Evolutionary conservation across 2,113 vertebrate species (phyloP), one percentile per base, ranked within the genome.

Genomic region (Ailuropoda melanoleuca): DNA sequence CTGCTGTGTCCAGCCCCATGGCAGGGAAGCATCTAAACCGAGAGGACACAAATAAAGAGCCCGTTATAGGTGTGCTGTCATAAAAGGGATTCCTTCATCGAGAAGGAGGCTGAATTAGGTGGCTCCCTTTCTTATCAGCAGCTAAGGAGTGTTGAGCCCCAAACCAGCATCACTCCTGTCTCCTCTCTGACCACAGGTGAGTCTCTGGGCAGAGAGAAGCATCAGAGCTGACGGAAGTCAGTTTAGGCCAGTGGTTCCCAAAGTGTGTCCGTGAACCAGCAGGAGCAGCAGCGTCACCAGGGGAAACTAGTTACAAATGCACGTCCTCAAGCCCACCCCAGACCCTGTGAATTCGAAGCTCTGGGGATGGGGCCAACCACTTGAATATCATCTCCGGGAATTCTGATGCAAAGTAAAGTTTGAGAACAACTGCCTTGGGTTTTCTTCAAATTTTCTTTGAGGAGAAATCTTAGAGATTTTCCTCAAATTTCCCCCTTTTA

Each of bases 151-250:
- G 4, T 10, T 34, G 13, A 72, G 15, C 6, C 9, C 46, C 18
- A 43, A 60, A 11, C 31, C 50, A 39, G 34, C 39, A 6, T 23
- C 19, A 21, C 39, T 19, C 11, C 0, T 9, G 46, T 39, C 31
- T 62, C n/a, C 37, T 23, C n/a, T 26, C 31, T 88, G 55, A 23
- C n/a, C 84, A 64, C 56, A 37, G 18, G 17, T 24, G 8, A n/a
- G 23, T 92, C 37, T 90, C 48, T 48, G 87, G 26, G 11, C 53
- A 70, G 55, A 86, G 70, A 53, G 50, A 95, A 86, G 78, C n/a
- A 46, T 37, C 31, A 26, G 39, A 66, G 23, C 55, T 21, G 6
- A 15, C 37, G 64, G 10, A 60, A 43, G 62, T 58, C 48, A 56
- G 13, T n/a, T 55, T 21, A 70, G 37, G 15, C 34, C 81, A 56